Evolutionary conservation across 2,888 invertebrate genomes (phyloP).

Genomic region (Trileptium ribeirensis): DNA sequence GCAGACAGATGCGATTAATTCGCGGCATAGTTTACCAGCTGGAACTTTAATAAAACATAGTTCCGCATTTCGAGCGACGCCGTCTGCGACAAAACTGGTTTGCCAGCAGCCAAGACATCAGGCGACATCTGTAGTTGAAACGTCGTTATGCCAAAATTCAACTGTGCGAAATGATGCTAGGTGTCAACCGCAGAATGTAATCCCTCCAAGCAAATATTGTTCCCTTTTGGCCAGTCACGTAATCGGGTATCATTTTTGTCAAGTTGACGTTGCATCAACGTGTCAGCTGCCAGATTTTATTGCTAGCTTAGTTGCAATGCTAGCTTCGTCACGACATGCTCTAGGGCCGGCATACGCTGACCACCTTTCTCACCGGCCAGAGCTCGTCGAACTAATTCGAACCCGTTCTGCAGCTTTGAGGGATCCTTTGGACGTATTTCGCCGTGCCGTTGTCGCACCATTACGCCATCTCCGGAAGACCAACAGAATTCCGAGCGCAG

Average conservation of each 20-base stretch:
- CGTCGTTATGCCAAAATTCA: not conserved
- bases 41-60: not conserved
- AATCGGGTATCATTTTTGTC: conserved; percentile 54
- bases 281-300: conserved; percentile 20
- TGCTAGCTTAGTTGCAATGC: conserved; percentile 10
- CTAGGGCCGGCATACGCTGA: not conserved
- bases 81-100: not conserved
- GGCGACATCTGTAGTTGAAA: not conserved
- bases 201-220: conserved; percentile 22
- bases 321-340: conserved; percentile 63
- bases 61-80: not conserved
- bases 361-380: not conserved
- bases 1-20: not conserved
- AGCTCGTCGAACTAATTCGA: conserved; percentile 25
- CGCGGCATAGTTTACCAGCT: not conserved
- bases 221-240: conserved; percentile 42
- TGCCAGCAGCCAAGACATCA: too few relatives aligned
- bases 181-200: conserved; percentile 43
- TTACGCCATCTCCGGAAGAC: conserved; percentile 27
- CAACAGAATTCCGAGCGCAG: not conserved
- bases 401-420: not conserved
- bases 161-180: not conserved
- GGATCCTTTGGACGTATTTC: conserved; percentile 38
- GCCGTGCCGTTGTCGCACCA: conserved; percentile 37
- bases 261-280: conserved; percentile 44